Percentiles rank a stretch among this genome's conserved stretches.
Conservation (phyloP, 2,797 vertebrate genomes). For the Corythornis leucogaster region DNA sequence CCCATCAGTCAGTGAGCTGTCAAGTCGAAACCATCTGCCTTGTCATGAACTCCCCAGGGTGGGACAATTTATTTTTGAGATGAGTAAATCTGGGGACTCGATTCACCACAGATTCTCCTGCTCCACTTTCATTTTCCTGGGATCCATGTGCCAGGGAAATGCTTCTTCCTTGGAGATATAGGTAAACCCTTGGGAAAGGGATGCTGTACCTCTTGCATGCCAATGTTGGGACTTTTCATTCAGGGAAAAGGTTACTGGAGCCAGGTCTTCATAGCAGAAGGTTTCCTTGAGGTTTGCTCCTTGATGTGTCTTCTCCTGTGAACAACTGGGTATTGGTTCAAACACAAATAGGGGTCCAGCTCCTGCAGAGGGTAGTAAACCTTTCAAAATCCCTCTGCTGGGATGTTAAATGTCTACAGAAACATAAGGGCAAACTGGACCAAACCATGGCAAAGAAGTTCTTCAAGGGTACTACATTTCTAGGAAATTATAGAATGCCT, state of each 20-base stretch:
- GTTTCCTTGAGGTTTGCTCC: background rate
- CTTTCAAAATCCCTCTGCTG: background rate
- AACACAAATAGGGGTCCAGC: background rate
- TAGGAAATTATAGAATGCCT: background rate
- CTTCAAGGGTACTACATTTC: background rate
- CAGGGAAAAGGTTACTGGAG: background rate
- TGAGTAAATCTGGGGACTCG: background rate
- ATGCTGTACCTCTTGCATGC: background rate
- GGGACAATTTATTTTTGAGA: background rate
- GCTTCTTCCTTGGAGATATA: background rate
- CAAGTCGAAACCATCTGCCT: background rate
- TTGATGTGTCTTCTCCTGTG: accelerated
- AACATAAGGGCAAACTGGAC: background rate
- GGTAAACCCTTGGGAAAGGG: background rate
- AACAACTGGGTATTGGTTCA: background rate
- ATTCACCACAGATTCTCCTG: background rate
- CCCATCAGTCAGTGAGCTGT: background rate
- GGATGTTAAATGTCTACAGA: background rate
- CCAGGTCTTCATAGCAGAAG: background rate
- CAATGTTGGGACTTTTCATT: accelerated
- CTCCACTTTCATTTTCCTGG: background rate
- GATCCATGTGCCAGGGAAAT: accelerated
- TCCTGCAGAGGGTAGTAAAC: background rate
- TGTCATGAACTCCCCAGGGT: background rate
- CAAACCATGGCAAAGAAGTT: background rate